A percentile compares a stretch with the other conserved stretches of the same genome.
Evolutionary conservation across 2,797 vertebrate species (phyloP).

Genomic region (Tapirus indicus): DNA sequence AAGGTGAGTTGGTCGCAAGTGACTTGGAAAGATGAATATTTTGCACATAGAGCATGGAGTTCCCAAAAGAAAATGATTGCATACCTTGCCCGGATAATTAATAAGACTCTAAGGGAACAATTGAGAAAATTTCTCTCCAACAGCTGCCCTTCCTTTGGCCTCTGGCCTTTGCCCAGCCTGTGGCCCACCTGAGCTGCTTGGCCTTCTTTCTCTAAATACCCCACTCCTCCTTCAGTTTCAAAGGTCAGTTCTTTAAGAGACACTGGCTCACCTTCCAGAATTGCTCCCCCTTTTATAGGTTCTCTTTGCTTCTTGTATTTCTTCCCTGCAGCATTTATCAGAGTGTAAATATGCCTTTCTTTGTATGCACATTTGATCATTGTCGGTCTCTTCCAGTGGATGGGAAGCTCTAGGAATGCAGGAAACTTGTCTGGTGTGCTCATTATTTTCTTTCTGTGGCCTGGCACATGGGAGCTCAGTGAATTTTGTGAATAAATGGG

Average conservation of each 20-base stretch:
- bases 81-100: background rate
- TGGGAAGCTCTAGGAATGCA: background rate
- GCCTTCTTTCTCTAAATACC: background rate
- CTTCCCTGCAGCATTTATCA: background rate
- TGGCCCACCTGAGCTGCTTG: background rate
- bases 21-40: slow-evolving; percentile 7
- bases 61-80: background rate
- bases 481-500: background rate
- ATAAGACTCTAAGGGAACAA: background rate
- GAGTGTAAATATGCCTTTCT: background rate
- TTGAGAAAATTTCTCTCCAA: background rate
- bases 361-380: background rate
- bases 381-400: background rate
- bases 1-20: background rate
- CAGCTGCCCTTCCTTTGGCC: background rate
- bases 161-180: background rate
- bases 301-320: background rate
- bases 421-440: background rate
- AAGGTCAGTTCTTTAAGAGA: slow-evolving; percentile 1
- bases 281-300: background rate
- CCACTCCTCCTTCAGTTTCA: background rate
- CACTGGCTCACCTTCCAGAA: background rate
- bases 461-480: background rate
- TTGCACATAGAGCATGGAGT: background rate
- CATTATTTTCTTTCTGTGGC: background rate